Base-by-base conservation (phyloP, 37 sponge, comb jelly and placozoan genomes). In the Petrosia ficiformis region DNA sequence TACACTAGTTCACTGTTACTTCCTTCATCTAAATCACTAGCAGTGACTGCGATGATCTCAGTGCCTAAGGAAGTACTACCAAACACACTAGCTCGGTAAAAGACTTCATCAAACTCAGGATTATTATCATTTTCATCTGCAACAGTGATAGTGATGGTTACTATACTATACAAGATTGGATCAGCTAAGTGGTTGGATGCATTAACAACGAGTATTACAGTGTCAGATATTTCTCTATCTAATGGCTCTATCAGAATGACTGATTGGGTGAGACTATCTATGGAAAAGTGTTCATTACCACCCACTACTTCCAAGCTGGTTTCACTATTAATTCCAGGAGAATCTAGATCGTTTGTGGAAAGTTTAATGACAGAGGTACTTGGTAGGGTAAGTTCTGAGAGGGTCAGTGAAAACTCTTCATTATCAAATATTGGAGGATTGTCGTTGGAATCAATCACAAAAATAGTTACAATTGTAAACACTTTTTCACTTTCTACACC, bases 91-190 rank as follows among this genome's bases (percentile, higher is more conserved):
- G 77, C 26, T 39, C 33, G 61, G 34, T 90, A 90, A 57, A 69
- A 38, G 36, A 40, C 35, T 44, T 72, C 21, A 39, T 40, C 37
- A 54, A 94, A 90, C 39, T 70, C 25, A 21, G 95, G 95, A 73
- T 39, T 68, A 65, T 90, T 82, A 57, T 87, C 87, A 71, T 94
- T 94, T n/a, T 36, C 57, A 66, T 90, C 95, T 0, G 36, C 3
- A 1, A 94, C 39, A 22, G 35, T 42, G 24, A 95, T 57, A 11
- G 21, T 39, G 28, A 93, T 63, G 4, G 44, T 57, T 11, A 66
- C 79, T 26, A 56, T 37, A 44, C 72, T 52, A 40, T 37, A 73
- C 25, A 90, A 74, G 14, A 29, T 11, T 2, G 67, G 77, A 2
- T 19, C 3, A 37, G 79, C 56, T 1, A 65, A 60, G 33, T 73